Percentiles rank a stretch among this genome's conserved stretches.
Evolutionary conservation across 2,113 vertebrate genomes (phyloP).

Genomic region (Clarias magur): DNA sequence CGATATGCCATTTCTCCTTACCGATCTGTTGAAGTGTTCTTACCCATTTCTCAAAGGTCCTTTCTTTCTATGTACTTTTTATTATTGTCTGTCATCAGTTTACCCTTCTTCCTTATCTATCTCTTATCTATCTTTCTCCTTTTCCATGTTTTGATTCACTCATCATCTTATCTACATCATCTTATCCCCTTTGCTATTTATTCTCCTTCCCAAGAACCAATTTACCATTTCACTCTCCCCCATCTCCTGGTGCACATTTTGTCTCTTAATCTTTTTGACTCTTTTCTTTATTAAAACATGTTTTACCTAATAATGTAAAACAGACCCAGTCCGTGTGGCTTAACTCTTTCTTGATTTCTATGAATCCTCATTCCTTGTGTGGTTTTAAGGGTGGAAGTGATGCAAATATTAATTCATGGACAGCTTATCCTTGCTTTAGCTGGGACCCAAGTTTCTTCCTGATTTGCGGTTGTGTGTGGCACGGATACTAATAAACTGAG

Average conservation of each 20-base stretch:
- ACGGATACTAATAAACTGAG: constrained; percentile 45
- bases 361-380: constrained; percentile 39
- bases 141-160: neutral
- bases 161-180: neutral
- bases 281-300: neutral
- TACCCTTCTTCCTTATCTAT: neutral
- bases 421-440: constrained; percentile 19
- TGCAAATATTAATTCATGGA: neutral
- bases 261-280: neutral
- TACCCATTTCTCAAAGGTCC: too few species aligned
- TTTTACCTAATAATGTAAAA: neutral
- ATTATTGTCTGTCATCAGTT: too few species aligned
- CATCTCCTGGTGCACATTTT: neutral
- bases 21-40: too few species aligned
- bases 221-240: neutral
- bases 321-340: neutral
- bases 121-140: neutral
- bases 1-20: too few species aligned
- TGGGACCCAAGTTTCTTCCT: constrained; percentile 14
- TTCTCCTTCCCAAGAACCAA: neutral
- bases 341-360: neutral
- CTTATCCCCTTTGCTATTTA: too few species aligned
- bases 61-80: too few species aligned
- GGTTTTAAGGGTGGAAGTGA: constrained; percentile 48
- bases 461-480: constrained; percentile 19